Base-by-base conservation (phyloP, 2,888 invertebrate species). In the Heliothis peltigera region DNA sequence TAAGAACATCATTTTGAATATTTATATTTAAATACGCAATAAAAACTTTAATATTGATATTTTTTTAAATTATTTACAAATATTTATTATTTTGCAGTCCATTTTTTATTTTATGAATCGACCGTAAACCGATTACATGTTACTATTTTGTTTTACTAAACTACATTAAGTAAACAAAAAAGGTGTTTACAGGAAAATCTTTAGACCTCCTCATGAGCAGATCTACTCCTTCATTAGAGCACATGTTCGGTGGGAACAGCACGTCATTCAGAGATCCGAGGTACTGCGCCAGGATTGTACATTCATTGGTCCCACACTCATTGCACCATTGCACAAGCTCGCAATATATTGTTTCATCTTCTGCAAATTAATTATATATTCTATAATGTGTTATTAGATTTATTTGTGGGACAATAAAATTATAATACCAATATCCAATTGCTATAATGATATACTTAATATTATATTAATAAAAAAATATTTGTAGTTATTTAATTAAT, bases 141-240 rank as follows among this genome's bases (percentile, higher is more conserved):
- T n/a, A 35, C 15, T 15, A 35, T 35, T 4, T 35, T 4, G 4
- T 2, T 42, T n/a, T 17, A 42, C n/a, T n/a, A 17, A 42, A 17
- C 7, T 17, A 61, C 32, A 47, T 60, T 43, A n/a, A 8, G 28
- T 28, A 7, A 47, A n/a, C 8, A 8, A 47, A 43, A 61, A 71
- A 69, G 65, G 58, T 63, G 57, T 70, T 92, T 94, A 97, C 97
- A 58, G 97, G 97, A 89, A 96, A 97, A 54, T 95, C 91, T 77
- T 95, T 95, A 48, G 96, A 95, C 18, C 97, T 95, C 80, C 96
- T 95, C 97, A 97, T 97, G 18, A 97, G 93, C 56, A 97, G 88
- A 83, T 97, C 97, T 3, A 97, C 95, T 6, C 97, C 96, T 22
- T 96, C 95, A 49, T 92, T 88, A 15, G 96, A 91, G 65, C 96